Conservation (phyloP, 1,140 invertebrate genomes). For the Lepidurus packardi region DNA sequence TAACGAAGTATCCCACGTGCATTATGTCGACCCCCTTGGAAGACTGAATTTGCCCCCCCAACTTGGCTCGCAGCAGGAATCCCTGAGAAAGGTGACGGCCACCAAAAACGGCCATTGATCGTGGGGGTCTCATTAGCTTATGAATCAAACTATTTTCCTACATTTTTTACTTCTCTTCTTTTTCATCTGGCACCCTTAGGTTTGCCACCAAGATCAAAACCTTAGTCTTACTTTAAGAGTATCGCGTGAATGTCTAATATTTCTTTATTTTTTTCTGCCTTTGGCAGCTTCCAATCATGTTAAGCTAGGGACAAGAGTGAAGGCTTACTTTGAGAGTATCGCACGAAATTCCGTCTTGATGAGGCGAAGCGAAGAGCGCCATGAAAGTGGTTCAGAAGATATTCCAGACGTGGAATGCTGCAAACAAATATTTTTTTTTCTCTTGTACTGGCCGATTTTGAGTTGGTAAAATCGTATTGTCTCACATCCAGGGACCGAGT, state of each 20-base stretch:
- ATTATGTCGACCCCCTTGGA: background rate
- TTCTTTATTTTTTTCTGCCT: no score
- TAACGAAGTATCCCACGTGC: background rate
- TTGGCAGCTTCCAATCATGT: no score
- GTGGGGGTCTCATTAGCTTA: conserved; percentile 6
- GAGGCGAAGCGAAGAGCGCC: background rate
- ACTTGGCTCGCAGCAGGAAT: background rate
- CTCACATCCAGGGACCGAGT: background rate
- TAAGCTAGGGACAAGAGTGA: background rate
- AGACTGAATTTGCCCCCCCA: background rate
- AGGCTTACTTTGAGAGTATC: conserved; percentile 2
- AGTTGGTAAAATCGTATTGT: background rate
- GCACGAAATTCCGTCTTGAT: background rate
- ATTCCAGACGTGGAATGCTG: background rate
- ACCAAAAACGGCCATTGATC: background rate
- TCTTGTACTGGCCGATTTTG: background rate
- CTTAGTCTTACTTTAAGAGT: no score
- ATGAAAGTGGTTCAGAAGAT: background rate
- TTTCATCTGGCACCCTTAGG: no score
- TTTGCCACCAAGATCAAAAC: no score
- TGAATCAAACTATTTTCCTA: background rate
- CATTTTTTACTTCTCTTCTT: background rate
- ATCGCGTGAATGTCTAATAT: no score
- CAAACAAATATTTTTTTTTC: no score
- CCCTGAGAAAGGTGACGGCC: conserved; percentile 3